Evolutionary conservation across 1,140 invertebrate species (phyloP).

Genomic region (Calycopis cecrops): DNA sequence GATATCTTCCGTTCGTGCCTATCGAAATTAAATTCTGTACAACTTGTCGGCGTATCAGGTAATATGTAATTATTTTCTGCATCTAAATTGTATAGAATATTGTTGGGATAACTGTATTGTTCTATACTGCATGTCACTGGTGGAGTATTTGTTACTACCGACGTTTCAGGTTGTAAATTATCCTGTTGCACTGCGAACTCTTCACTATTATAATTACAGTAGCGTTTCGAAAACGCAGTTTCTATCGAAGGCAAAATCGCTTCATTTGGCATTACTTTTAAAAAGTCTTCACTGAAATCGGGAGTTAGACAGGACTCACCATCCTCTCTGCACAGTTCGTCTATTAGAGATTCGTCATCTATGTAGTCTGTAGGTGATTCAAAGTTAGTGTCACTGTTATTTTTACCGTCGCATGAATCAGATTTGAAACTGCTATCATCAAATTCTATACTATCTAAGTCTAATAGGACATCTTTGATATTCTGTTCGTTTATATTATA

Average conservation of each 20-base stretch:
- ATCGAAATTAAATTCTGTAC: constrained; percentile 61
- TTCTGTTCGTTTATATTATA: constrained; percentile 59
- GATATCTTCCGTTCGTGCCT: constrained; percentile 53
- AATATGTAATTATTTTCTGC: constrained; percentile 48
- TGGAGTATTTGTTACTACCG: constrained; percentile 28
- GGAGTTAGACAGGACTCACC: constrained; percentile 52
- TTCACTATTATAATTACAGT: constrained; percentile 58
- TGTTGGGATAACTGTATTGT: constrained; percentile 68
- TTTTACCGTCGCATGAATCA: constrained; percentile 36
- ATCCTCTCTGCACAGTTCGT: constrained; percentile 63
- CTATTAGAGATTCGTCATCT: constrained; percentile 63
- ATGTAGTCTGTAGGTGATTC: constrained; percentile 56
- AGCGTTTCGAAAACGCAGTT: constrained; percentile 69
- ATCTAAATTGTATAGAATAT: constrained; percentile 59
- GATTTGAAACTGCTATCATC: constrained; percentile 49
- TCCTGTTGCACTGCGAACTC: constrained; percentile 31
- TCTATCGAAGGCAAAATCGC: constrained; percentile 65
- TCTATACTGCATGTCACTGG: constrained; percentile 56
- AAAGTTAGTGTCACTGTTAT: constrained; percentile 37
- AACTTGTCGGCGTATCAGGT: constrained; percentile 63
- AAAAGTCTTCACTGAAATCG: constrained; percentile 57
- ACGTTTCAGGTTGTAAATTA: constrained; percentile 30
- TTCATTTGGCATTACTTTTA: constrained; percentile 42
- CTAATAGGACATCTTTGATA: constrained; percentile 63
- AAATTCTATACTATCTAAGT: constrained; percentile 64